Conservation (phyloP, 2,113 vertebrate genomes). For the Poeciliopsis occidentalis region DNA sequence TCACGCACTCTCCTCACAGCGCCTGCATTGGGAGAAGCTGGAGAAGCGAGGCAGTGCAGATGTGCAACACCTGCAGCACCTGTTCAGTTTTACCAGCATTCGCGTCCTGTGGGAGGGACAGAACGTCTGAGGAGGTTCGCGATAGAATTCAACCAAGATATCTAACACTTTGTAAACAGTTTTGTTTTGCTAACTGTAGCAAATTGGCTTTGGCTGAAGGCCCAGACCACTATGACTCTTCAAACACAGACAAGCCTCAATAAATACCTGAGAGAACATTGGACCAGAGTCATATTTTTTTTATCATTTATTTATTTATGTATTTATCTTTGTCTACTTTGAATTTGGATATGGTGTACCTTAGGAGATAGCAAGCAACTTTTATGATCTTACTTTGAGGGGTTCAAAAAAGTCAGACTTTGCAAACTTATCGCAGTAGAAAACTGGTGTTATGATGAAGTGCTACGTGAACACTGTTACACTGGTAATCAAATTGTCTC, state of each 20-base stretch:
- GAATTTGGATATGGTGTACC: background rate
- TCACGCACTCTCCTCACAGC: slow-evolving; percentile 66
- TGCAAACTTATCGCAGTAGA: background rate
- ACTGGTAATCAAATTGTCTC: background rate
- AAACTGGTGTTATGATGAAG: background rate
- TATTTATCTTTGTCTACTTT: background rate
- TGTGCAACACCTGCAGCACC: slow-evolving; percentile 75
- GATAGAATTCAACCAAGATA: slow-evolving; percentile 37
- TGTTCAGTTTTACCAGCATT: slow-evolving; percentile 37
- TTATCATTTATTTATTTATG: background rate
- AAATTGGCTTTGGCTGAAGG: slow-evolving; percentile 5
- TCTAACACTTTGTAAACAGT: slow-evolving; percentile 26
- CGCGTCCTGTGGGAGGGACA: slow-evolving; percentile 27
- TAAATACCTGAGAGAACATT: background rate
- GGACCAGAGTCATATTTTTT: background rate
- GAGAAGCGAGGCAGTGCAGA: slow-evolving; percentile 43
- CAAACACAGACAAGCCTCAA: slow-evolving; percentile 10
- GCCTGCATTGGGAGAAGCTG: slow-evolving; percentile 65
- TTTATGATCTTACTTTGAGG: background rate
- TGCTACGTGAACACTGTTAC: background rate
- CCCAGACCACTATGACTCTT: slow-evolving; percentile 12
- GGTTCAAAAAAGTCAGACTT: background rate
- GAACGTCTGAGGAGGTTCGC: slow-evolving; percentile 30
- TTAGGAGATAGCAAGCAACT: background rate
- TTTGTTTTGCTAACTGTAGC: slow-evolving; percentile 24